Evolutionary conservation across 1,140 invertebrate genomes (phyloP).

Genomic region (Ostrea edulis): DNA sequence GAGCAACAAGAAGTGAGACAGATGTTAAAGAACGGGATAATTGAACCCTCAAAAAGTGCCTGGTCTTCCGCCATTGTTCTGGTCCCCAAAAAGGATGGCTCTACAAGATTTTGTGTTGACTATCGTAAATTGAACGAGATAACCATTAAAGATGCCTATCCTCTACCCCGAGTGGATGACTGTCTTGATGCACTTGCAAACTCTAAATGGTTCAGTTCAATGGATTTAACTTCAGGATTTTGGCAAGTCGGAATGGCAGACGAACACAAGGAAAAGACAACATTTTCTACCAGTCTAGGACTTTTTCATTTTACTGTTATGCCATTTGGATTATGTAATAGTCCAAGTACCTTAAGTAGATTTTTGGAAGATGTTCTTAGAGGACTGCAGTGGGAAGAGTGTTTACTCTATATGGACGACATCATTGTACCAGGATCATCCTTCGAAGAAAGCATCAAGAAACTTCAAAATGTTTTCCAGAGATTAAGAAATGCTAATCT

Average conservation of each 20-base stretch:
- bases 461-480: no score
- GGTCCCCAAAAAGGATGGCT: constrained; percentile 57
- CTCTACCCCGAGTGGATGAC: constrained; percentile 48
- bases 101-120: constrained; percentile 57
- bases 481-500: background rate
- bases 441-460: no score
- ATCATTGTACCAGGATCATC: no score
- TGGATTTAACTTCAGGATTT: constrained; percentile 59
- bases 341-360: no score
- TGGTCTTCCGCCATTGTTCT: constrained; percentile 58
- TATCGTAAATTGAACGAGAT: constrained; percentile 51
- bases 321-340: no score
- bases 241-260: no score
- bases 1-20: constrained; percentile 48
- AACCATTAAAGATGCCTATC: constrained; percentile 50
- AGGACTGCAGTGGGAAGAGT: no score
- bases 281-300: no score
- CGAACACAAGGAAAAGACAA: no score
- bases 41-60: constrained; percentile 39
- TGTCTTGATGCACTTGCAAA: constrained; percentile 40
- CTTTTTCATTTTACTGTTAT: background rate
- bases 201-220: constrained; percentile 49
- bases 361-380: no score
- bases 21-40: constrained; percentile 48
- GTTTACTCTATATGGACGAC: no score